A percentile compares a stretch with the other conserved stretches of the same genome.
phyloP scores from a whole-genome alignment of 1,140 invertebrate species.

The Halesus radiatus region DNA sequence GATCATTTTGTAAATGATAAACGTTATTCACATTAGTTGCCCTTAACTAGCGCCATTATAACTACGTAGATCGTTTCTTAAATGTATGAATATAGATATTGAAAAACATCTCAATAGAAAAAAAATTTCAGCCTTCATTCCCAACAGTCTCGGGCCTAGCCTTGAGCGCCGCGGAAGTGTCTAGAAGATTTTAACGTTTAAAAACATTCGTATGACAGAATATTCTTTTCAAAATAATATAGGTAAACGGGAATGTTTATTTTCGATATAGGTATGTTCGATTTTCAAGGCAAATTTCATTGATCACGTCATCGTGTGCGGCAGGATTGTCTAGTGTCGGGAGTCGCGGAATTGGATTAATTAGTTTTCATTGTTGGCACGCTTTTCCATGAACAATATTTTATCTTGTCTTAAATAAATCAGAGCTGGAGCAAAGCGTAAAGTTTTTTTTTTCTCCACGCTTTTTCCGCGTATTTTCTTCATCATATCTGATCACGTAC shows the following conservation, averaged over 20 bases:
- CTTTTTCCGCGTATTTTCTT: background rate
- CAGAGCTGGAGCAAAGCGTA: background rate
- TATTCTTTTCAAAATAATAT: background rate
- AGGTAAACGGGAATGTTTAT: no score
- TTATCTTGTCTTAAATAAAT: background rate
- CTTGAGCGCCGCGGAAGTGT: constrained; percentile 1
- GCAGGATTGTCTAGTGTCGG: background rate
- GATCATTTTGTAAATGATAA: no score
- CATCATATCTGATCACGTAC: background rate
- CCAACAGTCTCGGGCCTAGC: background rate
- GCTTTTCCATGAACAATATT: background rate
- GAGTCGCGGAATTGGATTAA: constrained; percentile 9
- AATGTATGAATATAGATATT: no score
- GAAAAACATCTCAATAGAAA: background rate
- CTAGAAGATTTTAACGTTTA: background rate
- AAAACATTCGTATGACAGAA: background rate
- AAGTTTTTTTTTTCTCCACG: background rate
- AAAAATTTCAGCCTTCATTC: background rate
- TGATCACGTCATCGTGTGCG: background rate
- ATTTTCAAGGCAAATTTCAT: background rate
- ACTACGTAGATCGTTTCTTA: no score
- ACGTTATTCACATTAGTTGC: no score
- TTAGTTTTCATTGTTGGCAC: constrained; percentile 9
- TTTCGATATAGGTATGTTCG: no score
- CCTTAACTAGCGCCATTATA: no score